Base-by-base conservation (phyloP, 2,888 invertebrate genomes). In the Pseudolycoriella hygida region DNA sequence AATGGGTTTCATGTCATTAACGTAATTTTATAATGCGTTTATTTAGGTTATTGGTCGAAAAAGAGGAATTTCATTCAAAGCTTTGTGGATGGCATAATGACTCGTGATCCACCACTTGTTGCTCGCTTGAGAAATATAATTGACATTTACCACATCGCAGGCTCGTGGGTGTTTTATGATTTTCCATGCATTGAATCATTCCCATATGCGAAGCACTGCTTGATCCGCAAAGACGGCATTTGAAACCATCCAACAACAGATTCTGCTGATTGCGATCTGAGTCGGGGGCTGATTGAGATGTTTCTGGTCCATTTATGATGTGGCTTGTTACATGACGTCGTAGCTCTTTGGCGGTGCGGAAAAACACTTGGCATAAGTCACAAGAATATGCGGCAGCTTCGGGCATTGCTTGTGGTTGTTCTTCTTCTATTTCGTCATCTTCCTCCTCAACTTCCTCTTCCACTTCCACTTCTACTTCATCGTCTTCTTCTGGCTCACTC, bases 311-410 rank as follows among this genome's bases (percentile, higher is more conserved):
- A 54, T 64, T 64, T 12, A 64, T 55, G 43, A 66, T 64, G 57
- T 66, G 66, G 52, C 59, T 60, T 55, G 64, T 61, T 47, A 66
- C 63, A 51, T 66, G 66, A 30, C 57, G 56, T 49, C 62, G 62
- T 49, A 66, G 55, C 43, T 60, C 60, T 51, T 58, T 58, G 46
- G 64, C 60, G 20, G 62, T 56, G 50, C 58, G 60, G 47, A 64
- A 66, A 53, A 56, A 60, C 49, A 63, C 56, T 53, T 63, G 61
- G 53, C 66, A 66, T 48, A 66, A 55, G 55, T 64, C 65, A 55
- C 66, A 66, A 39, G 62, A 56, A 52, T 57, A 59, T 48, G 57
- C 31, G 10, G 42, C 49, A 11, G 42, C 17, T 17, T n/a, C n/a
- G 14, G 11, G 5, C 15, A 17, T 3, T 15, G 17, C 17, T 15